phyloP scores from a whole-genome alignment of 2,888 invertebrate genomes.

The Drosophila sordidula region DNA sequence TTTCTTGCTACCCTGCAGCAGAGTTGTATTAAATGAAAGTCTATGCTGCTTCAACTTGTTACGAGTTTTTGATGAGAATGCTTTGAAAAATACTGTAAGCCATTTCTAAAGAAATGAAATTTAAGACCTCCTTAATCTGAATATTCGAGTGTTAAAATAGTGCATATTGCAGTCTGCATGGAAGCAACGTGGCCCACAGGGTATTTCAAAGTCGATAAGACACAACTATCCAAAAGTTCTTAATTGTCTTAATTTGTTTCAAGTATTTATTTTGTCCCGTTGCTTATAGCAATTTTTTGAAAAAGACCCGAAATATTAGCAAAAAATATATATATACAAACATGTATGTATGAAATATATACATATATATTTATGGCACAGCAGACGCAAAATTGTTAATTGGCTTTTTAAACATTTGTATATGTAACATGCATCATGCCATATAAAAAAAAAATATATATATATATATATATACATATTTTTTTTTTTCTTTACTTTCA shows the following conservation, averaged over 20 bases:
- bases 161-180: too few relatives aligned
- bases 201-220: not conserved
- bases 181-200: not conserved
- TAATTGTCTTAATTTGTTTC: slow-evolving; percentile 6
- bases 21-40: not conserved
- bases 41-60: too few relatives aligned
- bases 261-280: slow-evolving; percentile 4
- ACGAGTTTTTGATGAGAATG: too few relatives aligned
- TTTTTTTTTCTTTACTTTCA: not conserved
- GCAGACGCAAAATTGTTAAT: slow-evolving; percentile 72
- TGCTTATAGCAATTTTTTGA: slow-evolving; percentile 7
- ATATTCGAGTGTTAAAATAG: too few relatives aligned
- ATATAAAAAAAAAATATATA: not conserved
- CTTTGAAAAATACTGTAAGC: not conserved
- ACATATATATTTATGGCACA: slow-evolving; percentile 28
- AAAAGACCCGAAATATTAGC: slow-evolving; percentile 1
- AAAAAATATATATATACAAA: slow-evolving; percentile 18
- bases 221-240: not conserved
- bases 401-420: slow-evolving; percentile 65
- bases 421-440: slow-evolving; percentile 6
- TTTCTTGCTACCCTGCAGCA: not conserved
- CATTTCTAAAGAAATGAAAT: too few relatives aligned
- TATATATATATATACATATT: not conserved
- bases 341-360: slow-evolving; percentile 2
- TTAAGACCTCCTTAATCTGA: too few relatives aligned